These are phyloP conservation scores for Sus cebifrons DNA, from an alignment of 2,797 vertebrate species.

Conservation along the genomic window DNA sequence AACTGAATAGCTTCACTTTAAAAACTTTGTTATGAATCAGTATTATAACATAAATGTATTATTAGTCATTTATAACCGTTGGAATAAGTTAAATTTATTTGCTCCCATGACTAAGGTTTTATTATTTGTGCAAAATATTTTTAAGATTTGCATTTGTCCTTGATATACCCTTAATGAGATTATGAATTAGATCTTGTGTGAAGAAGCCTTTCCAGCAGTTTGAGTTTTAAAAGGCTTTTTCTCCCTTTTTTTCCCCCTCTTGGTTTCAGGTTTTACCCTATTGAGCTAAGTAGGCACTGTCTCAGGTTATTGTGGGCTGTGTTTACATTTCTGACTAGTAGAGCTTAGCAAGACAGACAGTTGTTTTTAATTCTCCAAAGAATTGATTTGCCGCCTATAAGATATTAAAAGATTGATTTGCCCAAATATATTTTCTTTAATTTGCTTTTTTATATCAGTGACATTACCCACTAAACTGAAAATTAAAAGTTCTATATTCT, in stretches of 20 bases:
- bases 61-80: background rate
- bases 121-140: background rate
- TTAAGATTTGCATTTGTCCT: background rate
- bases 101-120: background rate
- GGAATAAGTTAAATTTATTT: background rate
- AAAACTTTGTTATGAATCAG: too few relatives aligned
- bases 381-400: background rate
- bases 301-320: background rate
- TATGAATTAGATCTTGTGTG: background rate
- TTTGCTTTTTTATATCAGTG: background rate
- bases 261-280: constrained; percentile 8
- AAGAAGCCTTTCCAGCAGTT: background rate
- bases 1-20: too few relatives aligned
- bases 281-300: background rate
- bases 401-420: background rate
- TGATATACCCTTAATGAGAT: background rate
- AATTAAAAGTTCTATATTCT: background rate
- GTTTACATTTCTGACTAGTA: background rate
- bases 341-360: background rate
- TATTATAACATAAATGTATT: background rate
- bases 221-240: background rate
- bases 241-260: background rate
- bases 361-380: background rate
- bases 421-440: background rate
- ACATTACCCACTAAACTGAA: background rate